A percentile compares a stretch with the other conserved stretches of the same genome.
phyloP scores from a whole-genome alignment of 2,888 invertebrate genomes.

The Cenopis cana region DNA sequence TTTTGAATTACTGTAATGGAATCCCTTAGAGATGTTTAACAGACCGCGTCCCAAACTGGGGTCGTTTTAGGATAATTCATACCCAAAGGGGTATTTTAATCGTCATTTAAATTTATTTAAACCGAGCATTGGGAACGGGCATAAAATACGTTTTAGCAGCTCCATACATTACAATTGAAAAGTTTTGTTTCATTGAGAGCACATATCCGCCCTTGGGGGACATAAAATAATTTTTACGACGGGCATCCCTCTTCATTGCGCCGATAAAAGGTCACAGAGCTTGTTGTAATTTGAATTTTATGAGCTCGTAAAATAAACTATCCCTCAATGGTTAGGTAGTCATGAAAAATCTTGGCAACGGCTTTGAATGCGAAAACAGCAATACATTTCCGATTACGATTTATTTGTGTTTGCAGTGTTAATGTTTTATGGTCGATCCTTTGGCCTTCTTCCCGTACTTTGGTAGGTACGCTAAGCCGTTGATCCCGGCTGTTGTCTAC shows the following conservation, averaged over 20 bases:
- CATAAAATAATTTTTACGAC: constrained; percentile 57
- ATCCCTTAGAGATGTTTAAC: constrained; percentile 41
- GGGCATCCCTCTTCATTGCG: constrained; percentile 54
- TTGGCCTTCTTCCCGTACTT: background rate
- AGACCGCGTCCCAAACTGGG: constrained; percentile 39
- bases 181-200: constrained; percentile 51
- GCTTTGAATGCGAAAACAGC: constrained; percentile 37
- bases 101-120: constrained; percentile 42
- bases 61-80: constrained; percentile 43
- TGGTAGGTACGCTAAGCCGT: no score
- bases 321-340: constrained; percentile 44
- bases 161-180: constrained; percentile 42
- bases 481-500: no score
- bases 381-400: constrained; percentile 28
- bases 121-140: constrained; percentile 46
- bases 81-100: constrained; percentile 41
- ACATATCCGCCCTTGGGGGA: constrained; percentile 45
- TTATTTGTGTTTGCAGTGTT: constrained; percentile 7
- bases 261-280: constrained; percentile 57
- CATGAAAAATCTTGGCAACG: constrained; percentile 36
- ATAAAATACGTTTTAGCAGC: constrained; percentile 44
- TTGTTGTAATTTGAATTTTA: constrained; percentile 59
- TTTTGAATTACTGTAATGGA: constrained; percentile 41
- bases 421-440: background rate
- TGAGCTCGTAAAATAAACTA: constrained; percentile 56